Conservation (phyloP, 2,888 invertebrate species). For the Margaritifera margaritifera region DNA sequence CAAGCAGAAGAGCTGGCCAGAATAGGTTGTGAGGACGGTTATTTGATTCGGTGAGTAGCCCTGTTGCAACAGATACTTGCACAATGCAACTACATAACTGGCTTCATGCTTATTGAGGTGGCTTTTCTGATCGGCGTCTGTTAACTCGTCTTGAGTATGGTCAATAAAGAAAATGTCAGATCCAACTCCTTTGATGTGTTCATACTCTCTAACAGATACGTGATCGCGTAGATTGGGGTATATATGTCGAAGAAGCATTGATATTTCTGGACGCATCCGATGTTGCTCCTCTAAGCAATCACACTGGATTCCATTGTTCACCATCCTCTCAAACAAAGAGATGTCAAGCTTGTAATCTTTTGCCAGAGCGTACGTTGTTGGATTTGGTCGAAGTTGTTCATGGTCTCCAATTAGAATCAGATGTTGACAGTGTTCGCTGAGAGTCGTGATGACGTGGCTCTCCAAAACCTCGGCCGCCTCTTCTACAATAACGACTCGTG, state of each 20-base stretch:
- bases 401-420: conserved; percentile 89
- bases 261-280: conserved; percentile 70
- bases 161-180: conserved; percentile 61
- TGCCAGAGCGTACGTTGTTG: conserved; percentile 81
- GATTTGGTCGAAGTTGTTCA: conserved; percentile 84
- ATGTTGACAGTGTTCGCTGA: conserved; percentile 84
- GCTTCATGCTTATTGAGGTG: conserved; percentile 63
- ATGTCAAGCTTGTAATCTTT: conserved; percentile 81
- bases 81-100: conserved; percentile 52
- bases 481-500: conserved; percentile 79
- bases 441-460: conserved; percentile 84
- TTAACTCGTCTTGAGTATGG: conserved; percentile 51
- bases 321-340: conserved; percentile 87
- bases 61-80: conserved; percentile 61
- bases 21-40: conserved; percentile 66
- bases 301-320: conserved; percentile 79
- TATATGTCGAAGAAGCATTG: conserved; percentile 58
- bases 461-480: conserved; percentile 93
- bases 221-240: conserved; percentile 49
- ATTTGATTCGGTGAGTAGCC: conserved; percentile 60
- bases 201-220: conserved; percentile 47
- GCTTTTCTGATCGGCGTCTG: conserved; percentile 59
- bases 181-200: conserved; percentile 51
- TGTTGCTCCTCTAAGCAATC: conserved; percentile 79
- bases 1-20: conserved; percentile 60